Base-by-base conservation (phyloP, 1,140 invertebrate genomes). In the Oncopodura yosiiana region DNA sequence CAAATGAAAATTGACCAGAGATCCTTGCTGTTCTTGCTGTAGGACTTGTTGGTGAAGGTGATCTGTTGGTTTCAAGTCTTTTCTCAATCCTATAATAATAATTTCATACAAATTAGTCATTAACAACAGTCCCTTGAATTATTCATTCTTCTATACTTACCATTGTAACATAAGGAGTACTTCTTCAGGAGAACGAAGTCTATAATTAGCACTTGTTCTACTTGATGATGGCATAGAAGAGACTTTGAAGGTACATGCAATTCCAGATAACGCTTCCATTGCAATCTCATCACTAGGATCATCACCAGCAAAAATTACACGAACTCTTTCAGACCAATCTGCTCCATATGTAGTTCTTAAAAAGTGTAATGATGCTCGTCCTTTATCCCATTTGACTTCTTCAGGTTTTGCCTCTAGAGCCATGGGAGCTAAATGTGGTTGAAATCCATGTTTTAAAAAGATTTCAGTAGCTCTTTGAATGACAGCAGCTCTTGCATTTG, bases 211-310 rank as follows among this genome's bases (percentile, higher is more conserved):
- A 19, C 61, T 62, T 14, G 70, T 70, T 29, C 65, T n/a, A n/a
- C n/a, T 52, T 18, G 67, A 61, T 34, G 65, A 63, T 6, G 64
- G 58, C 36, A 62, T 66, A n/a, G 62, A 60, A 2, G 68, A 65
- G 3, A 73, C 69, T 38, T 70, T 65, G 63, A 73, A 71, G 18
- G 70, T 71, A 23, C 65, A 67, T 11, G 69, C 56, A 27, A 56
- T 58, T 30, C 53, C 55, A 12, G 44, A 55, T 26, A 49, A 24
- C 18, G 66, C 66, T 53, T 65, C 44, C 65, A 73, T 71, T 1
- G 70, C 71, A 49, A 69, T 69, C 46, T 72, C 71, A 51, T 72
- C 70, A 39, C 68, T 70, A 3, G 63, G 65, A 58, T 72, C 70
- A 56, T 72, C 70, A 2, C 72, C 72, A 21, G 69, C 69, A 49